phyloP scores from a whole-genome alignment of 1,140 invertebrate genomes.

The Chironomus tepperi region DNA sequence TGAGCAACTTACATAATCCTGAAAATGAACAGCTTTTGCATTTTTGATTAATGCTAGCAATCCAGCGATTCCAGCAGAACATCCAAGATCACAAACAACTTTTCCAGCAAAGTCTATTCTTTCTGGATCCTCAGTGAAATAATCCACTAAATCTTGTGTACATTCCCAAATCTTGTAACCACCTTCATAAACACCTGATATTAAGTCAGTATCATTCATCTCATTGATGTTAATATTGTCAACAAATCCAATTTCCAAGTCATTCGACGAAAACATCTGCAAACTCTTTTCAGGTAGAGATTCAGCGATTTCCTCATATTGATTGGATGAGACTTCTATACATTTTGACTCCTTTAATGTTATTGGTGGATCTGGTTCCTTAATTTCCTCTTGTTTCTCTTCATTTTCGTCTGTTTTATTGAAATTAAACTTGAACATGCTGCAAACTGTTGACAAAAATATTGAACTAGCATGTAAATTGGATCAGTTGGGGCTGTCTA shows the following conservation, averaged over 20 bases:
- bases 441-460: conserved; percentile 14
- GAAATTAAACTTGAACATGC: conserved; percentile 45
- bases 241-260: conserved; percentile 45
- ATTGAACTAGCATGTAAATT: neutral
- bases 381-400: conserved; percentile 26
- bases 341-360: conserved; percentile 28
- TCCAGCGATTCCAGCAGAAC: conserved; percentile 74
- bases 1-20: conserved; percentile 74
- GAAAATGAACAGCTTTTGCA: conserved; percentile 62
- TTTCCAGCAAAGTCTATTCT: conserved; percentile 41
- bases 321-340: conserved; percentile 35
- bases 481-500: neutral
- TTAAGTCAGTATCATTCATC: conserved; percentile 58
- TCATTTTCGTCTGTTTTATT: conserved; percentile 33
- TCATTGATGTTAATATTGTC: conserved; percentile 50
- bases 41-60: conserved; percentile 57
- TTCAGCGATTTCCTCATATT: conserved; percentile 37
- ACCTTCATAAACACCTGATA: conserved; percentile 66
- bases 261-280: conserved; percentile 35
- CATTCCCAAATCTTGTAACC: conserved; percentile 87
- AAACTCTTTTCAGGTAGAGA: conserved; percentile 34
- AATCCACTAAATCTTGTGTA: conserved; percentile 63
- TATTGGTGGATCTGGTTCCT: conserved; percentile 28
- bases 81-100: conserved; percentile 72
- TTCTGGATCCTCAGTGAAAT: conserved; percentile 43